Conservation (phyloP, 2,888 invertebrate species). For the Steinernema hermaphroditum region DNA sequence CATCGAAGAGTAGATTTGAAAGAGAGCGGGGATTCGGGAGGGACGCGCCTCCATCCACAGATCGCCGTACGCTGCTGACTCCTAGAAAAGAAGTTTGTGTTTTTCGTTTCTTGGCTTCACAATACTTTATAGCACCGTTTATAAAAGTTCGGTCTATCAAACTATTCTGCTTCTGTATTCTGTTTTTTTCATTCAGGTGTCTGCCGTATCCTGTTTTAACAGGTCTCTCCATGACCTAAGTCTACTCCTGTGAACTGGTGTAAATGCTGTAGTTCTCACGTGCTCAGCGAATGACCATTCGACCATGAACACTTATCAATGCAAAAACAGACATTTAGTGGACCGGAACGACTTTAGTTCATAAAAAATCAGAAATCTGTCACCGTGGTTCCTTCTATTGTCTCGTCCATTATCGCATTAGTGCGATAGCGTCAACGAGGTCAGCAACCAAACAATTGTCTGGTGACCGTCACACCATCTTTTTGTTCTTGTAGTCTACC, state of each 20-base stretch:
- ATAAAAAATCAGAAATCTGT: not conserved
- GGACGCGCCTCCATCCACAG: slow-evolving; percentile 20
- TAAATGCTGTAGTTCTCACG: too few relatives aligned
- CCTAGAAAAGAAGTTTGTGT: too few relatives aligned
- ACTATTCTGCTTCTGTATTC: not conserved
- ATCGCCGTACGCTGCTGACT: slow-evolving; percentile 5
- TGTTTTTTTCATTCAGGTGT: not conserved
- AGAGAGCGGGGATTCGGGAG: slow-evolving; percentile 49
- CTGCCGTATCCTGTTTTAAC: too few relatives aligned
- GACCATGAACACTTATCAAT: too few relatives aligned
- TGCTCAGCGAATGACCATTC: too few relatives aligned
- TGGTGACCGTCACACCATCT: too few relatives aligned
- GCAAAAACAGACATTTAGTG: too few relatives aligned
- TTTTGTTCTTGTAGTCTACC: too few relatives aligned
- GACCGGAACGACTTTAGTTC: not conserved
- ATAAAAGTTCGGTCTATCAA: not conserved
- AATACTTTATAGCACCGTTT: not conserved
- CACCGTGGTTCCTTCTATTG: not conserved
- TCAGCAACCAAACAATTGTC: not conserved
- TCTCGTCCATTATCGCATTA: too few relatives aligned
- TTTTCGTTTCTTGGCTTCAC: too few relatives aligned
- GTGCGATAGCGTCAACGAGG: slow-evolving; percentile 3
- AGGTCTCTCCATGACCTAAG: too few relatives aligned
- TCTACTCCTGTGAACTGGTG: too few relatives aligned
- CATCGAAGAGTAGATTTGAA: slow-evolving; percentile 42